Evolutionary conservation across 1,140 invertebrate genomes (phyloP), one percentile per base, ranked within the genome.

Genomic region (Drosophila neocordata): DNA sequence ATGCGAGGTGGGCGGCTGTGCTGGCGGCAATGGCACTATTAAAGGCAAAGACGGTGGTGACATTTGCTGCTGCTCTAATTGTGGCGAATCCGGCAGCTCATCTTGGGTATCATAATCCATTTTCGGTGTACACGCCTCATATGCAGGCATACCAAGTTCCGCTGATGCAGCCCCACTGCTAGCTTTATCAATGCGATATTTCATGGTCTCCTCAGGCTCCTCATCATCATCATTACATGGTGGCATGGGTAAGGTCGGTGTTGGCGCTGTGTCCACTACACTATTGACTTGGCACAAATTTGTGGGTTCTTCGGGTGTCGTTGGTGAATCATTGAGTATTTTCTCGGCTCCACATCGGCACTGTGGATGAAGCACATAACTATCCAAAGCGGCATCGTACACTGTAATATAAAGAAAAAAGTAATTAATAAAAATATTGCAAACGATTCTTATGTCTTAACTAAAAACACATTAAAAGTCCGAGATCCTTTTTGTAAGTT

Each of bases 61-160:
- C 56, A 62, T 65, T 5, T 74, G 74, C 15, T 76, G 69, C 12
- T 73, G 79, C 13, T 77, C 81, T 51, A 73, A 90, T 37, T 81
- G 87, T 56, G 79, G 88, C 15, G 79, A 84, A 8, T 80, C 77
- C 34, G 77, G 73, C 73, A 79, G 27, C 57, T 87, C 83, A 38
- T 87, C 83, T 51, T 87, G 83, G 51, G 83, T 87, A 27, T 87
- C 83, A 41, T 87, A 87, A 38, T 88, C 83, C 83, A 87, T 87
- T 63, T 87, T 87, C 22, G 83, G 83, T 5, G 79, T 67, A 13
- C 83, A 87, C 11, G 75, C 71, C 56, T 87, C 83, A 35, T 88
- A 87, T 15, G 68, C 66, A 11, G 75, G 83, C 75, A 87, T 79
- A 6, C 72, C 83, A n/a, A 87, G 56, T 11, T 87, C 83, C 13